Base-by-base conservation (phyloP, 2,113 vertebrate genomes). In the Petrocephalus microphthalmus region DNA sequence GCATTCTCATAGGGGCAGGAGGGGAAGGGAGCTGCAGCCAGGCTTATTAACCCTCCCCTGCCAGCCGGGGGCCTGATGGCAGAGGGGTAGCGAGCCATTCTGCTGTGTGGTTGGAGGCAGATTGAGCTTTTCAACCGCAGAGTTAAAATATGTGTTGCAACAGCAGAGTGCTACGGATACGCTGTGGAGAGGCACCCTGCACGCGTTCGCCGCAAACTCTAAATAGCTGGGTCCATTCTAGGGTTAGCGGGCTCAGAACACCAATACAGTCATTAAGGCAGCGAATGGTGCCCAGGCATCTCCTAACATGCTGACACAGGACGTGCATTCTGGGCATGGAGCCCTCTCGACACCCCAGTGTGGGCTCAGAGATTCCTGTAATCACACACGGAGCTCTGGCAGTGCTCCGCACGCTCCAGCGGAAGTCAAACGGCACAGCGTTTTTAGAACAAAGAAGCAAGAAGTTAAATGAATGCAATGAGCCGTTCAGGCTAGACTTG, bases 41-140 rank as follows among this genome's bases (percentile, higher is more conserved):
- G 85, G 22, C 51, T 86, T 22, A 60, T 89, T 89, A 89, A 89
- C 86, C 56, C 89, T 87, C 87, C 49, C 56, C 89, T 85, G 47
- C 53, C 85, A 54, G 42, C 19, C 53, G 20, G 51, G 51, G 51
- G 81, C 67, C 84, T 37, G 29, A 83, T n/a, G 29, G 33, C 67
- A 8, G 49, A 81, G 67, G 37, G 67, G 49, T 10, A 33, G 25
- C 0, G 7, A 87, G 10, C 7, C 19, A 42, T 56, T 87, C 37
- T 33, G 8, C 51, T 17, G 52, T 54, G 49, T 37, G 49, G 52
- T 37, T 54, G 29, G 25, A 13, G 84, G 29, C 49, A 53, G 52
- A 85, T 17, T 4, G 25, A n/a, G 49, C 20, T 82, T 54, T 49
- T 52, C 0, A 15, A 20, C 11, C 20, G 33, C 67, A 25, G 37